Percentiles rank a stretch among this genome's conserved stretches.
Conservation (phyloP, 1,140 invertebrate species). For the Brachionus paranguensis region DNA sequence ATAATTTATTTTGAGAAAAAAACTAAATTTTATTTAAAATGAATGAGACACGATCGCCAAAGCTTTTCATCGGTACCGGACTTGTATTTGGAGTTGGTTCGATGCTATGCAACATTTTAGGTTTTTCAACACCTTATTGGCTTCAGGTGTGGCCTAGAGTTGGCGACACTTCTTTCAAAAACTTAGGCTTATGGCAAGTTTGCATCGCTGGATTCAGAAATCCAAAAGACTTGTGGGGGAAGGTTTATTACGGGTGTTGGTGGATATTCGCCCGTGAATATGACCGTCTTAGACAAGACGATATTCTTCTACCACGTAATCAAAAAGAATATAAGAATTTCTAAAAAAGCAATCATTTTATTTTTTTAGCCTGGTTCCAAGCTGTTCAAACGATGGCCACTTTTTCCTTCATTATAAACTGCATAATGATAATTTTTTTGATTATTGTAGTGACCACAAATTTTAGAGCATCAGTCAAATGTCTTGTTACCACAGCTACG, state of each 20-base stretch:
- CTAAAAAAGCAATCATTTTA: not conserved
- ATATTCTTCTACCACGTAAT: slow-evolving; percentile 31
- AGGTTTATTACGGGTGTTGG: slow-evolving; percentile 44
- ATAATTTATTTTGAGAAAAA: not conserved
- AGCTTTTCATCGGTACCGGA: slow-evolving; percentile 30
- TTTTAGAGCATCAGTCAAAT: slow-evolving; percentile 33
- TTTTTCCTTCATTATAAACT: slow-evolving; percentile 31
- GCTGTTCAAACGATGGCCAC: slow-evolving; percentile 36
- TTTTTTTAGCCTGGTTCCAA: slow-evolving; percentile 25
- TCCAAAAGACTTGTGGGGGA: slow-evolving; percentile 40
- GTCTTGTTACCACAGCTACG: not conserved
- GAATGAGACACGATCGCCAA: slow-evolving; percentile 39
- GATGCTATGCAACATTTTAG: slow-evolving; percentile 41
- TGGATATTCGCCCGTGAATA: slow-evolving; percentile 43
- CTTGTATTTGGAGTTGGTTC: slow-evolving; percentile 19
- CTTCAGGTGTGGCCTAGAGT: slow-evolving; percentile 43
- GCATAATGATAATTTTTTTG: slow-evolving; percentile 4
- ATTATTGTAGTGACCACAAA: slow-evolving; percentile 1
- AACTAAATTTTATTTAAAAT: not conserved
- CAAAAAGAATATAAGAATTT: not conserved
- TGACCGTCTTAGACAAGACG: slow-evolving; percentile 12
- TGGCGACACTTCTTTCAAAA: slow-evolving; percentile 42
- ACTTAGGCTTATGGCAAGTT: slow-evolving; percentile 43
- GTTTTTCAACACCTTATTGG: slow-evolving; percentile 43
- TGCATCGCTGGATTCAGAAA: slow-evolving; percentile 42